Evolutionary conservation across 2,888 invertebrate genomes (phyloP).

Genomic region (Masnerella sp.): DNA sequence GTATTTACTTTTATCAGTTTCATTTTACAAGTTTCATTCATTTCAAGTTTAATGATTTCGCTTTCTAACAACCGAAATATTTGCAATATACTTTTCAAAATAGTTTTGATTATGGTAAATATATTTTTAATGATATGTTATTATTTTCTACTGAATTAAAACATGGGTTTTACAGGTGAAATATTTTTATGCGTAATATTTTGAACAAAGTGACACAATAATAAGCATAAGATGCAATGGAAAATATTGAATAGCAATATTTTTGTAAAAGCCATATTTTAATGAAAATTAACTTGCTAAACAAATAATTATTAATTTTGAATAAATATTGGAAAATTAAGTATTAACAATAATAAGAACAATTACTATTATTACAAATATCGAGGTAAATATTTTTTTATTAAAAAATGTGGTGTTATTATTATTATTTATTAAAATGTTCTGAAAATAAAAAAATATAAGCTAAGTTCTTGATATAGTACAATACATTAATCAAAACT

Average conservation of each 20-base stretch:
- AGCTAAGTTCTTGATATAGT: too few relatives aligned
- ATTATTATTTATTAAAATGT: too few relatives aligned
- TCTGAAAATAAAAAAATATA: too few relatives aligned
- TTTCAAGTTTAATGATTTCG: constrained; percentile 4
- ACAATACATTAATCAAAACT: too few relatives aligned
- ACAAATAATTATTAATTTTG: too few relatives aligned
- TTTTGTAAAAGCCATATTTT: constrained; percentile 19
- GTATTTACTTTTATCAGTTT: neutral
- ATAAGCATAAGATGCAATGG: neutral
- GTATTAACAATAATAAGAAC: too few relatives aligned
- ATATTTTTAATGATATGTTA: neutral
- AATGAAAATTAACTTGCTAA: too few relatives aligned
- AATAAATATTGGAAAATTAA: too few relatives aligned
- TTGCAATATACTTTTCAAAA: neutral
- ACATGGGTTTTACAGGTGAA: constrained; percentile 8
- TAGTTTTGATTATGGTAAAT: neutral
- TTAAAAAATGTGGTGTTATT: too few relatives aligned
- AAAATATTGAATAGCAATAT: constrained; percentile 1
- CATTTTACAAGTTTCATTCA: too few relatives aligned
- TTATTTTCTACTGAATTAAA: neutral
- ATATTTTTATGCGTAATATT: constrained; percentile 10
- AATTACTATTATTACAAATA: too few relatives aligned
- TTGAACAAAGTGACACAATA: neutral
- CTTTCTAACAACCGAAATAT: neutral
- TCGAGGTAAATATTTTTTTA: too few relatives aligned